Conservation (phyloP, 2,797 vertebrate genomes). For the Lagodon rhomboides region DNA sequence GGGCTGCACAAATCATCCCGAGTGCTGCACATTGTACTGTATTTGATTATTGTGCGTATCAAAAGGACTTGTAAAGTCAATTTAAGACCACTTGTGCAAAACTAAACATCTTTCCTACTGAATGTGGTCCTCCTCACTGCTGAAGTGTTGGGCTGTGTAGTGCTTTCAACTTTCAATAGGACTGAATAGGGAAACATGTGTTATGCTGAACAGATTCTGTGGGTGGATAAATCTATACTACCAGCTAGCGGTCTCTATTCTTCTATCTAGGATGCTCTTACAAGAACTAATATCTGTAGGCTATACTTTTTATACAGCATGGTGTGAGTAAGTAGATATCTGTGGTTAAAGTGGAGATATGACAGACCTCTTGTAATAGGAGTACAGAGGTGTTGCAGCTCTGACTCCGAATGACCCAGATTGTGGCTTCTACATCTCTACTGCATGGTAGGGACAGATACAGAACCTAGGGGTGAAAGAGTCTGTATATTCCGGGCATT, state of each 20-base stretch:
- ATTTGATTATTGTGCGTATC: conserved; percentile 47
- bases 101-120: conserved; percentile 35
- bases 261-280: background rate
- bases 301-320: background rate
- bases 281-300: background rate
- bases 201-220: conserved; percentile 6
- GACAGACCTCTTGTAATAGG: too few species aligned
- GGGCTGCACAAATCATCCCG: conserved; percentile 40
- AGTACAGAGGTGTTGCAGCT: too few species aligned
- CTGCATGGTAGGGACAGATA: too few species aligned
- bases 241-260: background rate
- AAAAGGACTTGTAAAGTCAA: conserved; percentile 42
- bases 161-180: background rate
- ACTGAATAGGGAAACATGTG: background rate
- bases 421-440: too few species aligned
- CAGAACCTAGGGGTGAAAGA: too few species aligned
- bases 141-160: background rate
- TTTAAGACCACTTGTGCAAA: conserved; percentile 49
- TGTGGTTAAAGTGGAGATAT: too few species aligned
- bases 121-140: conserved; percentile 1
- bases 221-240: conserved; percentile 17
- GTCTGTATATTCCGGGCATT: too few species aligned
- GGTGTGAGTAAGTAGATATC: too few species aligned
- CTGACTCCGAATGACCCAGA: too few species aligned
- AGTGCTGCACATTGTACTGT: conserved; percentile 42